Conservation (phyloP, 2,113 vertebrate species). For the Glaucomys volans region DNA sequence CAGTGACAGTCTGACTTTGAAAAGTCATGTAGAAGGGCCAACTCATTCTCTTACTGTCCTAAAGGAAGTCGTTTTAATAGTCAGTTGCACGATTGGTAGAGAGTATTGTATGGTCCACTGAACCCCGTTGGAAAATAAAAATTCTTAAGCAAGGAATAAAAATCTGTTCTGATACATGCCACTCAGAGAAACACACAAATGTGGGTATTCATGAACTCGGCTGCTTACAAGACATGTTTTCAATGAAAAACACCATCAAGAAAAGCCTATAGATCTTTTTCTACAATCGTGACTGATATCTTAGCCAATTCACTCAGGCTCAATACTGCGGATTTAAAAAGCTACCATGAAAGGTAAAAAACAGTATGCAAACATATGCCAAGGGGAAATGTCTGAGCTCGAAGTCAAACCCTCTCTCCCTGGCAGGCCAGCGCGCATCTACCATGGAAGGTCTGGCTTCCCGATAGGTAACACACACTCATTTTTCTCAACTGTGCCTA, state of each 20-base stretch:
- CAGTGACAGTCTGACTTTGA: neutral
- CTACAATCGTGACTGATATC: neutral
- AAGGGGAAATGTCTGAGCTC: neutral
- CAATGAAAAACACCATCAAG: neutral
- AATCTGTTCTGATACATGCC: neutral
- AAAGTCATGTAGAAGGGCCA: constrained; percentile 9
- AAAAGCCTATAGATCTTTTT: neutral
- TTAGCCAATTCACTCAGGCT: constrained; percentile 1
- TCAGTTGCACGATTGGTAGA: neutral
- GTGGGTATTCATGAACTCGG: neutral
- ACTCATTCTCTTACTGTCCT: neutral
- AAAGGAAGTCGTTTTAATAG: constrained; percentile 30
- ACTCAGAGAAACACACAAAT: neutral
- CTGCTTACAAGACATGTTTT: neutral
- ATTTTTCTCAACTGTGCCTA: neutral
- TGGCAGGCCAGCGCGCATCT: neutral
- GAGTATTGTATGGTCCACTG: neutral
- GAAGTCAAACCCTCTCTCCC: neutral
- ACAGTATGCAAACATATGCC: neutral
- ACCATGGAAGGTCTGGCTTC: neutral
- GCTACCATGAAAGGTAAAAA: neutral
- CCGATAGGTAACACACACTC: neutral
- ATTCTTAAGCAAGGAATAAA: neutral
- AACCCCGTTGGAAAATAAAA: neutral
- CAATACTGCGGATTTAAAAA: constrained; percentile 7